A percentile compares a stretch with the other conserved stretches of the same genome.
Conservation (phyloP, 2,113 vertebrate species). For the Ammodytes marinus region DNA sequence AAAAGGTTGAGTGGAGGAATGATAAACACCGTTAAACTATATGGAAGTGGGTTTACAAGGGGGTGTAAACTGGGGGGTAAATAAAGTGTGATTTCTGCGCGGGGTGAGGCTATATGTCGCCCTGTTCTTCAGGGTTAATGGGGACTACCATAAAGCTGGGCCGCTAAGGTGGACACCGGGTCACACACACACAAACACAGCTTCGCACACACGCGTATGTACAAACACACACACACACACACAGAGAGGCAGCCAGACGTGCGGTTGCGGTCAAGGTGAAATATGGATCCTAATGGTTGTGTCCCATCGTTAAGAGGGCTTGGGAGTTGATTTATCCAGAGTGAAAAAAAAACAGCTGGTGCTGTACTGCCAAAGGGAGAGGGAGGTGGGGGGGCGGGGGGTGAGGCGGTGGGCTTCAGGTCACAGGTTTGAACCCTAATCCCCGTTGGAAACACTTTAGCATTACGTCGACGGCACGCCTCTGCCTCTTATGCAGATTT, state of each 20-base stretch:
- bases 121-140: constrained; percentile 77
- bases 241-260: constrained; percentile 38
- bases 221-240: constrained; percentile 56
- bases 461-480: constrained; percentile 55
- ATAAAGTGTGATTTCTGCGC: constrained; percentile 72
- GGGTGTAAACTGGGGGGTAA: constrained; percentile 58
- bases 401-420: constrained; percentile 56
- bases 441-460: constrained; percentile 73
- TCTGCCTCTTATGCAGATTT: constrained; percentile 76
- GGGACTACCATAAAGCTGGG: constrained; percentile 78
- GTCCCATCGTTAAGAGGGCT: constrained; percentile 82
- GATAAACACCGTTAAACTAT: not conserved
- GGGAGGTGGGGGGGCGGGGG: constrained; percentile 48
- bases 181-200: constrained; percentile 60
- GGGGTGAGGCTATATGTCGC: constrained; percentile 77
- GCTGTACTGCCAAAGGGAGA: constrained; percentile 62
- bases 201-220: constrained; percentile 26
- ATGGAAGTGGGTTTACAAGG: constrained; percentile 18
- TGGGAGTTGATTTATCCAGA: constrained; percentile 76
- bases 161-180: constrained; percentile 64
- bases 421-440: constrained; percentile 74
- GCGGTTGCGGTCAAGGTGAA: constrained; percentile 71
- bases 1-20: constrained; percentile 8
- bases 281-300: constrained; percentile 82
- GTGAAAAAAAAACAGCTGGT: constrained; percentile 69